Conservation (phyloP, 2,888 invertebrate genomes). For the Ichneumon xanthorius region DNA sequence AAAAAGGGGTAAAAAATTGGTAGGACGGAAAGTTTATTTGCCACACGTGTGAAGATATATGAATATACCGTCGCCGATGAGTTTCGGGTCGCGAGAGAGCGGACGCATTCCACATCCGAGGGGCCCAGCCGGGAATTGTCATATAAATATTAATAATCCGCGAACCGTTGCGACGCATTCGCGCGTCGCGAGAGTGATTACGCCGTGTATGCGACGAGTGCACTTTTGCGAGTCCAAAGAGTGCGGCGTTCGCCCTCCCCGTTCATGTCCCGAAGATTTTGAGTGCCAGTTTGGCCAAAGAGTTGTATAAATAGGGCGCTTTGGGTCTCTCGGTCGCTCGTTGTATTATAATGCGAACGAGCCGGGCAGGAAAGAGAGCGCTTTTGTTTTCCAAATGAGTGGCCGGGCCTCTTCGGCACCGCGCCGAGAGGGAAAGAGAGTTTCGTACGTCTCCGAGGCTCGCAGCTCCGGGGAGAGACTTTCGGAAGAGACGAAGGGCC, state of each 20-base stretch:
- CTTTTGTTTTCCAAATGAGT: constrained; percentile 83
- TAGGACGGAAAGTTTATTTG: neutral
- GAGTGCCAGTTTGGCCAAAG: constrained; percentile 44
- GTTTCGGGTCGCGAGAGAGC: neutral
- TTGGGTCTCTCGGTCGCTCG: constrained; percentile 60
- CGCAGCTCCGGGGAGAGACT: constrained; percentile 34
- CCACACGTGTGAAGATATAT: constrained; percentile 13
- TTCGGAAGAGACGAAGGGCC: constrained; percentile 36
- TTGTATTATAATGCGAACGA: constrained; percentile 77
- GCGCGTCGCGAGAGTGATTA: constrained; percentile 30
- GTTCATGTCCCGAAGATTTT: constrained; percentile 23
- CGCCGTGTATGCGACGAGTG: constrained; percentile 28
- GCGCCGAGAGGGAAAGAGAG: constrained; percentile 24
- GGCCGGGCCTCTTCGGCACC: constrained; percentile 64
- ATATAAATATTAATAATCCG: constrained; percentile 60
- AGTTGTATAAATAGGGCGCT: constrained; percentile 32
- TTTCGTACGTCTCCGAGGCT: constrained; percentile 41
- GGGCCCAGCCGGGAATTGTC: constrained; percentile 34
- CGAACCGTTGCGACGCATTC: constrained; percentile 7
- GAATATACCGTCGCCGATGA: neutral
- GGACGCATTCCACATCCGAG: constrained; percentile 40
- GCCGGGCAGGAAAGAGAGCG: constrained; percentile 71
- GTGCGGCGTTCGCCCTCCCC: constrained; percentile 9
- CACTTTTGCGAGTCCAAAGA: constrained; percentile 38
- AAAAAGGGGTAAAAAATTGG: too few species aligned